Conservation (phyloP, 2,113 vertebrate species). For the Plecotus auritus region DNA sequence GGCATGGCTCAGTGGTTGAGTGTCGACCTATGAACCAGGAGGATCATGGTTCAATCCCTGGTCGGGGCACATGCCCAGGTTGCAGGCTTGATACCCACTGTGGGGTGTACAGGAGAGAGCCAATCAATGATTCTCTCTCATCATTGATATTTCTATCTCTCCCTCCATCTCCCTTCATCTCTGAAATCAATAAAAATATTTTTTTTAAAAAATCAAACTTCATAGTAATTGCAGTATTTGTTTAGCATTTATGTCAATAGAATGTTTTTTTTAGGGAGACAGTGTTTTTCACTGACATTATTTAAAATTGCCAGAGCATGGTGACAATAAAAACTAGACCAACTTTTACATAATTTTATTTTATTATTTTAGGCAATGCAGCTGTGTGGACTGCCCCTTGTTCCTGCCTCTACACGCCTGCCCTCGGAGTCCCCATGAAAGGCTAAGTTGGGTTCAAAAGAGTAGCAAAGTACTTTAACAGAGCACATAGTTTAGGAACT, state of each 20-base stretch:
- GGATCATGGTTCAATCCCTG: too few species aligned
- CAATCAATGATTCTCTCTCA: too few species aligned
- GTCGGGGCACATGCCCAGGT: too few species aligned
- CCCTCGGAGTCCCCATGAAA: not conserved
- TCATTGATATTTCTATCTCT: too few species aligned
- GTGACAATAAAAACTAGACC: not conserved
- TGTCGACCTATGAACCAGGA: too few species aligned
- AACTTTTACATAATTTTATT: not conserved
- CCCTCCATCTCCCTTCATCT: too few species aligned
- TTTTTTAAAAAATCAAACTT: not conserved
- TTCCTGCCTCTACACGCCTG: accelerated
- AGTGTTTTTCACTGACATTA: not conserved
- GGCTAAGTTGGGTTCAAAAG: not conserved
- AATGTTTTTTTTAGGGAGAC: not conserved
- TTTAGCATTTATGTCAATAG: not conserved
- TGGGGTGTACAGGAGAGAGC: too few species aligned
- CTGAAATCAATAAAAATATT: too few species aligned
- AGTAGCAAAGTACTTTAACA: not conserved
- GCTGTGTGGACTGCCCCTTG: accelerated
- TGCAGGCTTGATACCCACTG: too few species aligned
- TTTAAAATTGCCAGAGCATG: not conserved
- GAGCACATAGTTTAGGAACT: not conserved
- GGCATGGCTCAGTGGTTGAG: too few species aligned
- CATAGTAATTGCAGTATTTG: not conserved
- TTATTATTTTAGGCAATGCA: not conserved